Percentiles rank a stretch among this genome's conserved stretches.
phyloP scores from a whole-genome alignment of 2,797 vertebrate species.

The Varecia variegata region DNA sequence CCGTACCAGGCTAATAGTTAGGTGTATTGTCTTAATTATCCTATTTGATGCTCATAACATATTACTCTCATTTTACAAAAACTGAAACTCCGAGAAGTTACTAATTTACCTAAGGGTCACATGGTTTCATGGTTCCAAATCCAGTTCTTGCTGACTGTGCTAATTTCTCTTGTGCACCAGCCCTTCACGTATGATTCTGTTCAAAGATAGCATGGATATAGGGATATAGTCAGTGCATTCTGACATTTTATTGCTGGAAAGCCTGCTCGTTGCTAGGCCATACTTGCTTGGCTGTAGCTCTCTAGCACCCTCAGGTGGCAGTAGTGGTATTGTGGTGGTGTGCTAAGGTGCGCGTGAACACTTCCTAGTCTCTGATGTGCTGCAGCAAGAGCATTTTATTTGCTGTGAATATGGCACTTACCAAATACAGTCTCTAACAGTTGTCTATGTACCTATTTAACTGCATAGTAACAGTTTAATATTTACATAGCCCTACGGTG shows the following conservation, averaged over 20 bases:
- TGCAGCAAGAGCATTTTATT: not conserved
- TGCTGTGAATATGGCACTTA: not conserved
- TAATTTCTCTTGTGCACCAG: not conserved
- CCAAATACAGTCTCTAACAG: not conserved
- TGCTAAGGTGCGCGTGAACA: not conserved
- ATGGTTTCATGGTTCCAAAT: not conserved
- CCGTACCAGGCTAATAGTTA: not conserved
- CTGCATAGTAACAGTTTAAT: not conserved
- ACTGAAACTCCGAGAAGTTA: not conserved
- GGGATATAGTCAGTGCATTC: not conserved
- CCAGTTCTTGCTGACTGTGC: not conserved
- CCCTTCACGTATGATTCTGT: not conserved
- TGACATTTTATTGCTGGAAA: not conserved
- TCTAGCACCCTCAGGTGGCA: constrained; percentile 28
- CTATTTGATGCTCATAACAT: not conserved
- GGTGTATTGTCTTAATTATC: not conserved
- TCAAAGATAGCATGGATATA: not conserved
- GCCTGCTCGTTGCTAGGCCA: not conserved
- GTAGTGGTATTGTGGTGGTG: too few relatives aligned
- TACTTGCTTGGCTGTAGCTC: not conserved
- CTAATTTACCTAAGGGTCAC: not conserved
- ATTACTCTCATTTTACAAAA: not conserved
- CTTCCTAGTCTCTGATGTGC: not conserved
- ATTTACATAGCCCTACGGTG: not conserved
- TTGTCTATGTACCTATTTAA: not conserved